These are phyloP conservation scores for Xylocampa areola DNA, from an alignment of 2,888 invertebrate species.

Conservation along the genomic window DNA sequence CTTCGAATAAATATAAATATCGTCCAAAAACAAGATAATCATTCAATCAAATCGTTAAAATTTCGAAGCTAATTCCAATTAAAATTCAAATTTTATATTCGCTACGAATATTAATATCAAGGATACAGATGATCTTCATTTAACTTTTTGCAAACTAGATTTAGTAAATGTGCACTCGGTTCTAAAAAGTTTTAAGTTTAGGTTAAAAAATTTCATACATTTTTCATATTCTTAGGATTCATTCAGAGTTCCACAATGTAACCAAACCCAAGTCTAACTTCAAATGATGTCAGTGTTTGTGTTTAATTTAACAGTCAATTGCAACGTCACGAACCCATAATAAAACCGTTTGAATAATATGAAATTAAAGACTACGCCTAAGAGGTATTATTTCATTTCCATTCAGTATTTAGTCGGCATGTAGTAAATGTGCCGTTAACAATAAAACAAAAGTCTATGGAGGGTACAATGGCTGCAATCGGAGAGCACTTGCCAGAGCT, in stretches of 20 bases:
- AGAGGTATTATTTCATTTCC: slow-evolving; percentile 60
- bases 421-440: slow-evolving; percentile 72
- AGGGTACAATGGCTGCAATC: slow-evolving; percentile 35
- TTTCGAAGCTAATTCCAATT: slow-evolving; percentile 30
- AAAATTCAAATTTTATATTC: slow-evolving; percentile 22
- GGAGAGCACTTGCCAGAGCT: slow-evolving; percentile 32
- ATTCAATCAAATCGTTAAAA: slow-evolving; percentile 19
- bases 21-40: slow-evolving; percentile 14
- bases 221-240: neutral
- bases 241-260: slow-evolving; percentile 3
- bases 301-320: slow-evolving; percentile 61
- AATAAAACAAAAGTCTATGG: slow-evolving; percentile 60
- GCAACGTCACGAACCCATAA: slow-evolving; percentile 66
- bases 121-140: neutral
- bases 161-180: slow-evolving; percentile 1
- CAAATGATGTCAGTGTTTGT: slow-evolving; percentile 39
- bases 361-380: slow-evolving; percentile 57
- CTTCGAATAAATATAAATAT: slow-evolving; percentile 16
- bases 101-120: slow-evolving; percentile 26
- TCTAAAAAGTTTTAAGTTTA: slow-evolving; percentile 3
- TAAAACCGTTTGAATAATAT: slow-evolving; percentile 61
- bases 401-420: slow-evolving; percentile 64
- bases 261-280: slow-evolving; percentile 31
- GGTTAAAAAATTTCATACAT: slow-evolving; percentile 1
- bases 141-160: slow-evolving; percentile 19